These are phyloP conservation scores for Thamnophis sirtalis DNA, from an alignment of 2,113 vertebrate species.

Conservation along the genomic window DNA sequence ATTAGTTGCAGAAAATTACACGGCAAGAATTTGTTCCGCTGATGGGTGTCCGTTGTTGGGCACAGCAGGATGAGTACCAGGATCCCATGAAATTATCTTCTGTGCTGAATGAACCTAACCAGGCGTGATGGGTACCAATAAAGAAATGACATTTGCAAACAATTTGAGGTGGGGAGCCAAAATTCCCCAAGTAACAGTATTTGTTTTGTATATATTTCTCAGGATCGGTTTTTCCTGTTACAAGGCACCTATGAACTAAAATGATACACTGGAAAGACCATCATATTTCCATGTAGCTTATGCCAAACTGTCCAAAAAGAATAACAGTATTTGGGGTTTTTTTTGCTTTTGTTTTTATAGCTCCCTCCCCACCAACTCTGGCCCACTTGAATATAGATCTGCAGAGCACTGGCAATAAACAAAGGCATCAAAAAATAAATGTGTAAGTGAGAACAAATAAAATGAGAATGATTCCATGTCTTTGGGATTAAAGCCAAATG, in stretches of 20 bases:
- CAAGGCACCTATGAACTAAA: not conserved
- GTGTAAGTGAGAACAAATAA: not conserved
- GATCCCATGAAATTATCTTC: not conserved
- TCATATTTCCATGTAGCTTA: not conserved
- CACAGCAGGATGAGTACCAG: not conserved
- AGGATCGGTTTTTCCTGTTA: not conserved
- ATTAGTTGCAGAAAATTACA: not conserved
- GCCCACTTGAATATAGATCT: not conserved
- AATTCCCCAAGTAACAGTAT: not conserved
- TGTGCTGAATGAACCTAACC: not conserved
- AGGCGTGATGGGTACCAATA: not conserved
- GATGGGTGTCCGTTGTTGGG: not conserved
- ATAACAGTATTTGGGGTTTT: conserved; percentile 20
- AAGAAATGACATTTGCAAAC: not conserved
- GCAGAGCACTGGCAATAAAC: conserved; percentile 7
- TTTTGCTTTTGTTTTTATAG: not conserved
- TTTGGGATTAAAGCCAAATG: conserved; percentile 35
- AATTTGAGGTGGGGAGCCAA: not conserved
- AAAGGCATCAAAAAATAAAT: conserved; percentile 29
- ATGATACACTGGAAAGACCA: not conserved
- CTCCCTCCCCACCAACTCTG: not conserved
- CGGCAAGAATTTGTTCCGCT: not conserved
- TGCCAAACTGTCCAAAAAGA: not conserved
- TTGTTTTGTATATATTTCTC: not conserved
- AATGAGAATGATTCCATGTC: conserved; percentile 27